These are phyloP conservation scores for Eurytemora carolleeae DNA, from an alignment of 1,140 invertebrate species.

Conservation along the genomic window DNA sequence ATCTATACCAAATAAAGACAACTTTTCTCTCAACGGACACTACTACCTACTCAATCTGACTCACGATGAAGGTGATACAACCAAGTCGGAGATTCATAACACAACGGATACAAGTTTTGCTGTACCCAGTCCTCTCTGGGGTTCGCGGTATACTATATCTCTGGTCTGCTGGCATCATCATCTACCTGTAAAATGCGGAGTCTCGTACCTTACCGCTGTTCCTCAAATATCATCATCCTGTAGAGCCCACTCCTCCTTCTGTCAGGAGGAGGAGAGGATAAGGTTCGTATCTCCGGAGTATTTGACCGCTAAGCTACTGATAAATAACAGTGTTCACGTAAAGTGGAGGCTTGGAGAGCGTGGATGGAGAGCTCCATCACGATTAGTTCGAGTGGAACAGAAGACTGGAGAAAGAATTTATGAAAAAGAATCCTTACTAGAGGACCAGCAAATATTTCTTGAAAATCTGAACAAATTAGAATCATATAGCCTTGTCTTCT, in stretches of 20 bases:
- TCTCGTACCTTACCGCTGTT: not conserved
- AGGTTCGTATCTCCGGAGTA: not conserved
- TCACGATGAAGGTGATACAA: not conserved
- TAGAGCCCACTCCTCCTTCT: not conserved
- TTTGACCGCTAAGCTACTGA: not conserved
- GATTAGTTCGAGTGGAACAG: not conserved
- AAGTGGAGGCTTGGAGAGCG: not conserved
- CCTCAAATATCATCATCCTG: not conserved
- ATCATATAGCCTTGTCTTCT: not conserved
- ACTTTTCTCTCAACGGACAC: not conserved
- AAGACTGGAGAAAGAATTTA: not conserved
- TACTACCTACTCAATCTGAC: not conserved
- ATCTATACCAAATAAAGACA: not conserved
- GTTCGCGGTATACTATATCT: not conserved
- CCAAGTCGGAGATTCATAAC: not conserved
- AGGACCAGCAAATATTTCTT: not conserved
- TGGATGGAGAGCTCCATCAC: not conserved
- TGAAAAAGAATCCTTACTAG: not conserved
- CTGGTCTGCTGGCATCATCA: not conserved
- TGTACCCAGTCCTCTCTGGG: not conserved
- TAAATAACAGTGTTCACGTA: not conserved
- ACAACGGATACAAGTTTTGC: not conserved
- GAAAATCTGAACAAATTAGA: not conserved
- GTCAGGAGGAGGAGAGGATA: not conserved
- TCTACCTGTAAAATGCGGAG: not conserved